Base-by-base conservation (phyloP, 2,888 invertebrate genomes). In the Thereva nobilitata region DNA sequence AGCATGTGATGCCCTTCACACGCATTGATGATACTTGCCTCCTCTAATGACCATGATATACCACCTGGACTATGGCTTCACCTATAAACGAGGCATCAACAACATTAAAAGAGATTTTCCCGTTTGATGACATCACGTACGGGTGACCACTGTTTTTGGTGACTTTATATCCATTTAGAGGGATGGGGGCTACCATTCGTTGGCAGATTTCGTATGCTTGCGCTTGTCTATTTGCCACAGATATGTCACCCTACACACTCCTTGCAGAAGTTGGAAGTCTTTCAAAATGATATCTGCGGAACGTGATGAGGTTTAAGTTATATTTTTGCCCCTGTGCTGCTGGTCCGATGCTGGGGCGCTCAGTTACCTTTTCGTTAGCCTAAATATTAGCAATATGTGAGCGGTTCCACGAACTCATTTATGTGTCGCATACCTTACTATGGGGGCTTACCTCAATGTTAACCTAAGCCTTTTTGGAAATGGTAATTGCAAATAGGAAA, bases 121-220 rank as follows among this genome's bases (percentile, higher is more conserved):
- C 49, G 37, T 59, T 59, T 59, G 59, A 47, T 59, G 59, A 59
- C 40, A 49, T 59, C 59, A 59, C 59, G 59, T 59, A 59, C 49
- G 5, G 59, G 59, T 59, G 59, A 59, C 59, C 59, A 49, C 59
- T 59, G 59, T 59, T 59, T 59, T 59, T 59, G 59, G 59, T 59
- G 49, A 59, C 49, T 49, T 59, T 59, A 59, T 49, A 59, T 59
- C 59, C 42, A 41, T 23, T 49, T 44, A 3, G 40, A 40, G n/a
- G 10, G 10, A 49, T 5, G 38, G 53, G 38, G 59, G 59, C 47
- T 59, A 49, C 47, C 49, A 59, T 59, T 59, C 49, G 49, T 40
- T 49, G 40, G 49, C 12, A 47, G 47, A 5, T 38, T 49, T 49
- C 40, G 12, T 59, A 59, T 12, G 38, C 49, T 12, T 38, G 23